A percentile compares a stretch with the other conserved stretches of the same genome.
phyloP scores from a whole-genome alignment of 1,140 invertebrate species.

The Himalopsyche phryganea region DNA sequence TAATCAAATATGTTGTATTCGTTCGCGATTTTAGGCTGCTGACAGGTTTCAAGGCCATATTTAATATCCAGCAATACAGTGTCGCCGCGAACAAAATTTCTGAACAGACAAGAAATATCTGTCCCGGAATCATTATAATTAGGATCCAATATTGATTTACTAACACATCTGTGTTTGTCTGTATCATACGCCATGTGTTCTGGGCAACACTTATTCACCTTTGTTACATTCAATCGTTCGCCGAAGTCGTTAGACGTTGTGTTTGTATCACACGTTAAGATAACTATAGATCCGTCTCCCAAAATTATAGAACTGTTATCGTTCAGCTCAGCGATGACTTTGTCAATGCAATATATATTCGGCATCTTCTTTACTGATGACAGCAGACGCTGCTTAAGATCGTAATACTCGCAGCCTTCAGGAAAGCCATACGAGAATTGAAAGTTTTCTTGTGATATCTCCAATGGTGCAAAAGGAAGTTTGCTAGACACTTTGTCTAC shows the following conservation, averaged over 20 bases:
- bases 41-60: constrained; percentile 6
- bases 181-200: constrained; percentile 21
- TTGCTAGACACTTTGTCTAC: no score
- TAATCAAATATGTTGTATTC: constrained; percentile 9
- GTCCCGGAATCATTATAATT: no score
- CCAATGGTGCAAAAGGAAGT: no score
- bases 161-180: constrained; percentile 15
- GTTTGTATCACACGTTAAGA: no score
- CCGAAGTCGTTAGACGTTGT: background rate
- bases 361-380: no score
- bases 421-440: background rate
- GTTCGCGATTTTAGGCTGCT: constrained; percentile 6
- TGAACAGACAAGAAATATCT: background rate
- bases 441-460: background rate
- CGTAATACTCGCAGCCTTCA: no score
- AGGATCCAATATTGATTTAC: background rate
- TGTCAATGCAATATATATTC: no score
- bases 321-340: no score
- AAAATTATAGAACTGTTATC: no score
- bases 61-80: constrained; percentile 7
- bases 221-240: background rate
- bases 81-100: constrained; percentile 10
- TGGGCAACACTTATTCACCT: constrained; percentile 22
- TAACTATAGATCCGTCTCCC: no score
- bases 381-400: no score